Evolutionary conservation across 1,140 invertebrate species (phyloP), one percentile per base, ranked within the genome.

Genomic region (Amphibalanus amphitrite): DNA sequence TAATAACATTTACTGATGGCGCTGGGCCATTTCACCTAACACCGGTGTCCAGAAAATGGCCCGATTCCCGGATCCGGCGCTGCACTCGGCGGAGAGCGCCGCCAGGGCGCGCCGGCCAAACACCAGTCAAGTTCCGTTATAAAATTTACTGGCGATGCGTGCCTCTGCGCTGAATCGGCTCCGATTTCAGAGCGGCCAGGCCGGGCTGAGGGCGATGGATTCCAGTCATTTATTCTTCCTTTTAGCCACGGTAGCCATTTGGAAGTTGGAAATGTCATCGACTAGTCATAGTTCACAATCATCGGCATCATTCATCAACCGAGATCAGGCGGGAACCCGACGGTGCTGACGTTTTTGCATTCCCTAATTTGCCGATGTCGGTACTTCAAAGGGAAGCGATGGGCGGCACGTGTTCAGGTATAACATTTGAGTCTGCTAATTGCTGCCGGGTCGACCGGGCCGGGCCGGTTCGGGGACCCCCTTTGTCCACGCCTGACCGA

Each of bases 1-100:
- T 59, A 59, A 59, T 59, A 59, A 59, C 47, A 59, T 59, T 59
- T 59, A 59, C 47, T 59, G 47, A 59, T 59, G 47, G 47, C 47
- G 47, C 20, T 20, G 47, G 20, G 47, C 13, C 47, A 59, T 59
- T 59, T 59, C 10, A 20, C 13, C 23, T 13, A 59, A 59, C 47
- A 59, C 47, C 47, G 47, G 47, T 59, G 47, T 59, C 47, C 47
- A 59, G 47, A 17, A 20, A 59, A 59, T 59, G 47, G 47, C 6
- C 20, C 10, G 1, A 3, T 59, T 20, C 47, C 47, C 10, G 47
- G 13, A 20, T 13, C 38, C 38, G n/a, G n/a, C n/a, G n/a, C n/a
- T n/a, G 17, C 38, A 17, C 38, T 59, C 47, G 47, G 47, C 47
- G 33, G 33, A 38, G 33, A 4, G 4, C 33, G 23, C 13, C 47